These are phyloP conservation scores for Glyphotaelius pellucidus DNA, from an alignment of 2,888 invertebrate genomes.

Conservation along the genomic window DNA sequence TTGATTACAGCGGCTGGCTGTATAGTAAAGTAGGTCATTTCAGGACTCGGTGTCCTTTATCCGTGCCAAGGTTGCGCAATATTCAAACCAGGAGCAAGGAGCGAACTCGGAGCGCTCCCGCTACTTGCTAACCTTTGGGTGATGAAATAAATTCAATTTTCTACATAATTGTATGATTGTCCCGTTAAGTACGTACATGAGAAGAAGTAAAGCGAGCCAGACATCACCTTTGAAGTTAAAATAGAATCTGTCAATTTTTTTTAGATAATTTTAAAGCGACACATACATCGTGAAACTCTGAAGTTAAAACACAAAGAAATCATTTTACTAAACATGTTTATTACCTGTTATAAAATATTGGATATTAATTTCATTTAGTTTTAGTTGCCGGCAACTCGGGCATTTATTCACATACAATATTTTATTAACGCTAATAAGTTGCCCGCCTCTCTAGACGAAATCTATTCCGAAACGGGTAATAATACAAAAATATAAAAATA, in stretches of 20 bases:
- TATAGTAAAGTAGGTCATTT: conserved; percentile 29
- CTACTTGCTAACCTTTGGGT: background rate
- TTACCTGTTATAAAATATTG: too few species aligned
- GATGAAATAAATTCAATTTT: background rate
- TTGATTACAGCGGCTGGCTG: conserved; percentile 8
- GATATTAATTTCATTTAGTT: too few species aligned
- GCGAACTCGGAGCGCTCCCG: background rate
- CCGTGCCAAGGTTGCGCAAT: conserved; percentile 20
- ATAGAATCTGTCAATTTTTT: background rate
- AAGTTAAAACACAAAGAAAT: too few species aligned
- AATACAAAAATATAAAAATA: too few species aligned
- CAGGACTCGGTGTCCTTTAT: conserved; percentile 25
- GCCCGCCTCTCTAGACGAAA: too few species aligned
- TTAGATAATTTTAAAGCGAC: background rate
- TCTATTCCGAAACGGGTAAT: too few species aligned
- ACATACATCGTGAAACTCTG: too few species aligned
- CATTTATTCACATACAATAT: too few species aligned
- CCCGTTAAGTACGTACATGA: background rate
- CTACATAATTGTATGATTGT: background rate
- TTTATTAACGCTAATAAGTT: too few species aligned
- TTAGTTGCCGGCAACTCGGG: too few species aligned
- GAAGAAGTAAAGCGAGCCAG: background rate
- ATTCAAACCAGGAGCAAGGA: background rate
- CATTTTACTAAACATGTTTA: too few species aligned
- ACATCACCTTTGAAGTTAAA: background rate